Conservation (phyloP, 2,797 vertebrate species). For the Graptemys geographica region DNA sequence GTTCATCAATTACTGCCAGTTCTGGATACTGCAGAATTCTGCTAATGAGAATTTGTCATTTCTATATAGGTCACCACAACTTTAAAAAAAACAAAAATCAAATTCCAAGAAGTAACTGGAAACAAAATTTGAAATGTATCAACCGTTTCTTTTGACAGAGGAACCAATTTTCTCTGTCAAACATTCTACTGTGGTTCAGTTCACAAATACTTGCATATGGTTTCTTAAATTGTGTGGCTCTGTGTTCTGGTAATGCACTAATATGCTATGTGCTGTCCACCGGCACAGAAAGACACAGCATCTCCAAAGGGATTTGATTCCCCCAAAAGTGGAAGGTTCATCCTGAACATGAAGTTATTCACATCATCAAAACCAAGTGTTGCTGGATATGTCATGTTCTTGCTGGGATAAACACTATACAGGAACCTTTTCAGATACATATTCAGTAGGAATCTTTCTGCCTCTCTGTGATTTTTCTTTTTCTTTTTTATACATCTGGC, state of each 20-base stretch:
- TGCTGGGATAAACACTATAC: background rate
- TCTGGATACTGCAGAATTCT: constrained; percentile 55
- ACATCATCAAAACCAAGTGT: background rate
- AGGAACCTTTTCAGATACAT: background rate
- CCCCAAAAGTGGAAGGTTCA: background rate
- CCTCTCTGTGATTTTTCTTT: background rate
- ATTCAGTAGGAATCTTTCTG: background rate
- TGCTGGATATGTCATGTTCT: constrained; percentile 15
- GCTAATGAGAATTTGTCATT: constrained; percentile 52
- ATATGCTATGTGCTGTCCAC: background rate
- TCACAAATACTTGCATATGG: constrained; percentile 26
- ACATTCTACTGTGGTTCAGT: constrained; percentile 37
- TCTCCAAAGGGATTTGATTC: accelerated
- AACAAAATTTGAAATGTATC: constrained; percentile 39
- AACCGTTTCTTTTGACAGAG: constrained; percentile 40
- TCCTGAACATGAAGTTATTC: accelerated
- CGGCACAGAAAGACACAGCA: background rate
- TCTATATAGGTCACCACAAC: constrained; percentile 65
- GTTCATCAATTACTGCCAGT: constrained; percentile 21
- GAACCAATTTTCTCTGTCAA: constrained; percentile 38
- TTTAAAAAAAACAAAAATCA: constrained; percentile 45
- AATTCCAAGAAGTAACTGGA: constrained; percentile 21
- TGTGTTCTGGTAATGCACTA: background rate
- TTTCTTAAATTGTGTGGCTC: background rate
- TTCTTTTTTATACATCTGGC: background rate